Evolutionary conservation across 2,113 vertebrate genomes (phyloP).

Genomic region (Perca schrenkii): DNA sequence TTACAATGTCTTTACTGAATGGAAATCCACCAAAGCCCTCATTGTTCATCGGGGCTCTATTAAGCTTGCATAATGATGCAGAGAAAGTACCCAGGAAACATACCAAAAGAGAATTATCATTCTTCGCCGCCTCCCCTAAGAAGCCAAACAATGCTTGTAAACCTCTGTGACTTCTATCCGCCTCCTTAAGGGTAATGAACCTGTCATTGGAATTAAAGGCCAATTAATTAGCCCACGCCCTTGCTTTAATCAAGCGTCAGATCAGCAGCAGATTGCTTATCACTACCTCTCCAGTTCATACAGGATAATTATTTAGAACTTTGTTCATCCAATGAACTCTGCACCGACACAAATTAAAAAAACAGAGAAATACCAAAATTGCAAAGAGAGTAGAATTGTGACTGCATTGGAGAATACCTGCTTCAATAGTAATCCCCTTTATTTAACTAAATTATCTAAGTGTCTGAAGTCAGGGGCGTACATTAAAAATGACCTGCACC

Average conservation of each 20-base stretch:
- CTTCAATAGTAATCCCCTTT: not conserved
- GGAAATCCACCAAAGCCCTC: constrained; percentile 44
- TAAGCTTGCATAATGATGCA: constrained; percentile 58
- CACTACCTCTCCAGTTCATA: constrained; percentile 56
- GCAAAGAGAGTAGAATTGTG: constrained; percentile 1
- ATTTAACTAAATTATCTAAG: not conserved
- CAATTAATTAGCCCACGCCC: constrained; percentile 66
- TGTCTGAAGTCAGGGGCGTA: not conserved
- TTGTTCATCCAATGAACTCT: constrained; percentile 57
- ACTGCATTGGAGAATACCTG: not conserved
- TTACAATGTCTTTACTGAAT: constrained; percentile 37
- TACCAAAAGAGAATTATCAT: constrained; percentile 52
- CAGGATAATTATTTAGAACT: constrained; percentile 64
- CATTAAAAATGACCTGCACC: constrained; percentile 7
- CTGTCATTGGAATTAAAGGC: constrained; percentile 67
- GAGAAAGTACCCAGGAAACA: constrained; percentile 49
- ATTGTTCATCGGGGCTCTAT: constrained; percentile 61
- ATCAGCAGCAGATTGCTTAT: constrained; percentile 69
- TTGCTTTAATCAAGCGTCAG: constrained; percentile 74
- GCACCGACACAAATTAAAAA: constrained; percentile 24
- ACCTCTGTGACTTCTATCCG: constrained; percentile 51
- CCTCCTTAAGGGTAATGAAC: constrained; percentile 66
- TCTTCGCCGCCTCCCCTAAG: constrained; percentile 23
- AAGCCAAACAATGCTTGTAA: constrained; percentile 61
- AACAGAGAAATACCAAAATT: constrained; percentile 22